These are phyloP conservation scores for Steatocranus sp. DNA, from an alignment of 2,797 vertebrate species.

Conservation along the genomic window DNA sequence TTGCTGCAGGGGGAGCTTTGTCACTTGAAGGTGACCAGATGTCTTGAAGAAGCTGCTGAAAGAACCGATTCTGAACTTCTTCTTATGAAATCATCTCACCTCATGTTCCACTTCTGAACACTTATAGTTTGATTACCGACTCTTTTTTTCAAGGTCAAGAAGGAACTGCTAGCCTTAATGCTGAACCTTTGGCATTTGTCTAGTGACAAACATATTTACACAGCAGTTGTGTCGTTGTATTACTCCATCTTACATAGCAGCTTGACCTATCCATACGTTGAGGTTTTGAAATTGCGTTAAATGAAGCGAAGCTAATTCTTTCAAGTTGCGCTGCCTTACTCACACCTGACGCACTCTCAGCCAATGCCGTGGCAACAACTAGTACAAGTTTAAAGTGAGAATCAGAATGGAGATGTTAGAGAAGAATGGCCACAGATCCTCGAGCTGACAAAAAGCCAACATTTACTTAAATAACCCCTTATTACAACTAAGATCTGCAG, in stretches of 20 bases:
- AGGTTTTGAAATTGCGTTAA: not conserved
- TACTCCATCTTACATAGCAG: not conserved
- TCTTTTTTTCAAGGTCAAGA: not conserved
- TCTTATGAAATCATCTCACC: rapidly evolving
- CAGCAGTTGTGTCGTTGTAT: not conserved
- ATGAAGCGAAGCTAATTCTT: not conserved
- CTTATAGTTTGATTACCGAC: not conserved
- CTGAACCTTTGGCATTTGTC: not conserved
- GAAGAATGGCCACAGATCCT: not conserved
- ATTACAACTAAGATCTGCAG: not conserved
- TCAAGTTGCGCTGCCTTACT: not conserved
- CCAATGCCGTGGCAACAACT: not conserved
- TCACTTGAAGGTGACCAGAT: not conserved
- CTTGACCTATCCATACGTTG: rapidly evolving
- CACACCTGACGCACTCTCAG: not conserved
- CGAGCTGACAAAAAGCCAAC: rapidly evolving
- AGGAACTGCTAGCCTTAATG: not conserved
- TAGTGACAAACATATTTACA: not conserved
- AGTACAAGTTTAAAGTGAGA: not conserved
- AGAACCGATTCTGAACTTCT: not conserved
- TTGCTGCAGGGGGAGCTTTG: not conserved
- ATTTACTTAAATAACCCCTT: not conserved
- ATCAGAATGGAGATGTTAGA: not conserved
- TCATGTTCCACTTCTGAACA: not conserved
- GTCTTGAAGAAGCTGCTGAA: not conserved